phyloP scores from a whole-genome alignment of 2,888 invertebrate species.

The Pelosia muscerda region DNA sequence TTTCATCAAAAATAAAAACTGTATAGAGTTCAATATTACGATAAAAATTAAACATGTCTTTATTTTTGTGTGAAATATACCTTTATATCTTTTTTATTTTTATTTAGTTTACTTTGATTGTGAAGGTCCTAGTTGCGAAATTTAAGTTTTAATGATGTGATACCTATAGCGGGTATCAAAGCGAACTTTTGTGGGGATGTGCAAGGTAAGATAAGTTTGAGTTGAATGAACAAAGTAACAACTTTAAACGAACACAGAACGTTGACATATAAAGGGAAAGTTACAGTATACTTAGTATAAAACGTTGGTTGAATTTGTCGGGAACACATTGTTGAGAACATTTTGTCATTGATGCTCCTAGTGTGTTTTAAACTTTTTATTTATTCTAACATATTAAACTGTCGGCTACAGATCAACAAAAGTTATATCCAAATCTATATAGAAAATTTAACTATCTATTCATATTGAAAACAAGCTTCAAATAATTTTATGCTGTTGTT shows the following conservation, averaged over 20 bases:
- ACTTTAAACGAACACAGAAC: slow-evolving; percentile 1
- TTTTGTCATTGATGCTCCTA: slow-evolving; percentile 2
- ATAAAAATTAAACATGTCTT: too few species aligned
- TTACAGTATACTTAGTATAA: not conserved
- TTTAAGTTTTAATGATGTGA: not conserved
- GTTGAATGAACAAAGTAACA: slow-evolving; percentile 1
- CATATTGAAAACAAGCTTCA: too few species aligned
- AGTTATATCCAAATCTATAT: too few species aligned
- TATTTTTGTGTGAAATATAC: too few species aligned
- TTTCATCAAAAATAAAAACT: too few species aligned
- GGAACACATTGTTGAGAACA: not conserved
- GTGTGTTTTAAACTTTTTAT: not conserved
- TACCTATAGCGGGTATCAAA: not conserved
- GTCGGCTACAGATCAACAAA: too few species aligned
- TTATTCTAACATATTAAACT: not conserved
- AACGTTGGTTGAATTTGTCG: not conserved
- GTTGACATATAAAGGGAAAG: slow-evolving; percentile 2
- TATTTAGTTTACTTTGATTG: not conserved
- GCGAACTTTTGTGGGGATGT: not conserved
- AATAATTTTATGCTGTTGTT: too few species aligned
- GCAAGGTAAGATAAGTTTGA: not conserved
- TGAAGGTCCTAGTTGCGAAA: not conserved
- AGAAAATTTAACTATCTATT: too few species aligned
- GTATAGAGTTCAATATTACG: too few species aligned
- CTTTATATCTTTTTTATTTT: too few species aligned